Evolutionary conservation across 2,797 vertebrate genomes (phyloP), one percentile per base, ranked within the genome.

Genomic region (Parotocinclus haroldoi): DNA sequence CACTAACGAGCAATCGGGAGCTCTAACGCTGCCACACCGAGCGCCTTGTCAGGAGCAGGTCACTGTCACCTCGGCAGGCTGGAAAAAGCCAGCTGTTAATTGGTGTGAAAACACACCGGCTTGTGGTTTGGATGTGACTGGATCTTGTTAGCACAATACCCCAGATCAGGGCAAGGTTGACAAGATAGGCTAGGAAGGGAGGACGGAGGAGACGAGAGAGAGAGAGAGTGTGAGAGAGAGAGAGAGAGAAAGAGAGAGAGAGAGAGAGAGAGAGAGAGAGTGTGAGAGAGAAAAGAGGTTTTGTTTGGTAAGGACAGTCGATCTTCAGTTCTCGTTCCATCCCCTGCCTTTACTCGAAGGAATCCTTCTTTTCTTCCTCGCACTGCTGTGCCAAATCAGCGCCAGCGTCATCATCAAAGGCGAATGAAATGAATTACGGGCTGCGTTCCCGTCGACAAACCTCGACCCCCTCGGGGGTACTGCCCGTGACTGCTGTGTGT

Each of bases 11-110:
- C 69, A 80, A 74, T 81, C 63, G 27, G 2, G 27, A 36, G 51
- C 52, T 49, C 57, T 56, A 13, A 51, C 19, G 60, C 14, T 27
- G 59, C 19, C 63, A 75, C 67, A 66, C 58, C 59, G 53, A 76
- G 68, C 16, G 65, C 76, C 74, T 77, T 64, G 53, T 53, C 64
- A 63, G 80, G 86, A 83, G 86, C 82, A 83, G 76, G 80, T 79
- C 84, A 83, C 85, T 68, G 66, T 84, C 85, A 88, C 86, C 84
- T 87, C 83, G 69, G 77, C 75, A 66, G 78, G 80, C 81, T 79
- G 76, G 82, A 82, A 86, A 27, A 85, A 87, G 82, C 81, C 75
- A 85, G 83, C 88, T 74, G 82, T 87, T 89, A 89, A 88, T 86
- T 88, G 83, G 87, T 88, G 87, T 81, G 85, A 90, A 88, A 79